Base-by-base conservation (phyloP, 2,797 vertebrate species). In the Alosa sapidissima region DNA sequence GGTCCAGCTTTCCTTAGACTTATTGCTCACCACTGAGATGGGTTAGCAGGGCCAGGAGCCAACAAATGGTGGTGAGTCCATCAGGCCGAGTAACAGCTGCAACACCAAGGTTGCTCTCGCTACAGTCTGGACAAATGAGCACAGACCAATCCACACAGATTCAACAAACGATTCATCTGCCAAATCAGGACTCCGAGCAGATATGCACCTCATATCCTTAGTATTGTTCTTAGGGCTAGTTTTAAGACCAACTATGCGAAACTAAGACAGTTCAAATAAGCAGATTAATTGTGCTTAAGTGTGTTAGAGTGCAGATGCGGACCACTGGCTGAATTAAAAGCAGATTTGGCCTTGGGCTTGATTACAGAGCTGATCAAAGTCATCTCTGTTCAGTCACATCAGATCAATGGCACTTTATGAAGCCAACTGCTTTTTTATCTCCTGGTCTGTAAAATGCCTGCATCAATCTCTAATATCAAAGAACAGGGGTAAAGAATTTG, bases 331-430 rank as follows among this genome's bases (percentile, higher is more conserved):
- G 84, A 83, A 78, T 36, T 11, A 33, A 7, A 75, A 51, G 51
- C 58, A 85, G 60, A 82, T 55, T 36, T 36, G 60, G 28, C 81
- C 83, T 78, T 51, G 45, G 45, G 81, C 58, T 55, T 60, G 68
- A 86, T 88, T 82, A 83, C 9, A 65, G 33, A 60, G 81, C 84
- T 84, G 84, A 89, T 89, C 87, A 91, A 88, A 88, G 83, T 54
- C 87, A 85, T 87, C 84, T 81, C 82, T 83, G 86, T 49, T 45
- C 87, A 85, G 81, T 87, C 88, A 54, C 84, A 82, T 85, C 81
- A 82, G 85, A 87, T 89, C 82, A 84, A 84, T 84, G 72, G 41
- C 84, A 58, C 83, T 84, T 58, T 58, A 85, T 81, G 68, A 45
- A 24, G 55, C 10, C n/a, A 84, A 82, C 81, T 75, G 82, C 48